Base-by-base conservation (phyloP, 1,140 invertebrate species). In the Episyrphus balteatus region DNA sequence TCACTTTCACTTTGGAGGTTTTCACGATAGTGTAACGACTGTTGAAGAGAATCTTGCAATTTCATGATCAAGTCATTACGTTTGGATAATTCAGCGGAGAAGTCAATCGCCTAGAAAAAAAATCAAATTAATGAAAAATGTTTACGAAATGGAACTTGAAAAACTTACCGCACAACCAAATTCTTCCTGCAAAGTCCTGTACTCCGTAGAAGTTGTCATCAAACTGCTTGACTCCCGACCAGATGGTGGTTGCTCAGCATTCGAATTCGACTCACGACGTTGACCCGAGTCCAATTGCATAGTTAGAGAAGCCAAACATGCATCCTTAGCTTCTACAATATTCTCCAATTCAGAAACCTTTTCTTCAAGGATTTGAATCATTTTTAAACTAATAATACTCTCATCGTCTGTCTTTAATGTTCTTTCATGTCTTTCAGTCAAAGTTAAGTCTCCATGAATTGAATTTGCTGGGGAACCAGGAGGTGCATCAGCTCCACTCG, bases 51-150 rank as follows among this genome's bases (percentile, higher is more conserved):
- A 46, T 80, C 68, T 32, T 69, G 75, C 6, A 84, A 66, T 58
- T 81, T 73, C 46, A 74, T 68, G 36, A 86, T 74, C 55, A 79
- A 66, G 49, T 74, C 71, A 51, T 78, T 73, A 42, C 75, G 76
- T 21, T 77, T 71, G 0, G 62, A 56, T 19, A 80, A 65, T 53
- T 77, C 76, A 51, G 70, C 63, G 64, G 79, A 75, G 56, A 77
- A 77, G 58, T 80, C 75, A 50, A 76, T 61, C 51, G 77, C 71
- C 78, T 80, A 64, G 61, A 75, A 73, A 34, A 46, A 33, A 30
- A 42, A 0, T 3, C 2, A 41, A 5, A 12, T 18, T 18, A 19
- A 7, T 19, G 31, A 10, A 36, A 44, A 37, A 38, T n/a, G 15
- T 34, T 32, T 14, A 34, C 17, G 21, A 42, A 30, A 42, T 12